Conservation (phyloP, 2,113 vertebrate species). For the Psettodes erumei region DNA sequence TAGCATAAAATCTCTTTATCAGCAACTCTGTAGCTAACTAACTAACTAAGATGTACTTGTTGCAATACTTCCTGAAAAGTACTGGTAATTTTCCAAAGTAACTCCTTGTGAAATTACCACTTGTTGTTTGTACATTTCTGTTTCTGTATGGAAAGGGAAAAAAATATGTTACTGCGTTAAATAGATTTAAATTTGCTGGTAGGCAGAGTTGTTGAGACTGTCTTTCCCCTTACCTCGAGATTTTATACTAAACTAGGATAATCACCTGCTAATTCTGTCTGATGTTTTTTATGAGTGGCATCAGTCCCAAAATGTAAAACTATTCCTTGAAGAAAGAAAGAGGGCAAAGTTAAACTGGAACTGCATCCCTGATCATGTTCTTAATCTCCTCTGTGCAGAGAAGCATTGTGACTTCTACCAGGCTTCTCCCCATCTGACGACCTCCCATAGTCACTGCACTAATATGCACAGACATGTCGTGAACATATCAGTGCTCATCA, state of each 20-base stretch:
- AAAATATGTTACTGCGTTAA: neutral
- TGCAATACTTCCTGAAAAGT: no score
- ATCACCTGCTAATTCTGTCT: neutral
- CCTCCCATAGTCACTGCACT: conserved; percentile 19
- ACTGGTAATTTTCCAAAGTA: no score
- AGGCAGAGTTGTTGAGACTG: neutral
- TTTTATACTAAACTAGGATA: neutral
- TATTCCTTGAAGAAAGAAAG: neutral
- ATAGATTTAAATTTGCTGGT: neutral
- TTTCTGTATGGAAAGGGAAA: neutral
- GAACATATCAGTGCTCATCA: conserved; percentile 67
- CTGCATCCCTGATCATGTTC: neutral
- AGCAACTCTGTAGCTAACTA: no score
- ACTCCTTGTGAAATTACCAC: neutral
- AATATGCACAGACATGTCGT: conserved; percentile 33
- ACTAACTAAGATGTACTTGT: no score
- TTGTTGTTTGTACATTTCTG: neutral
- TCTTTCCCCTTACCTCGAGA: neutral
- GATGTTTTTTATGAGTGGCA: neutral
- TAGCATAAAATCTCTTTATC: neutral
- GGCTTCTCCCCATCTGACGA: conserved; percentile 6
- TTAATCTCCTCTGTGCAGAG: neutral
- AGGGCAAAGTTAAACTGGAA: no score
- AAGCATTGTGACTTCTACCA: neutral
- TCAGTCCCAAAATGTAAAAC: neutral